These are phyloP conservation scores for Leptothorax acervorum DNA, from an alignment of 2,888 invertebrate genomes.

Conservation along the genomic window DNA sequence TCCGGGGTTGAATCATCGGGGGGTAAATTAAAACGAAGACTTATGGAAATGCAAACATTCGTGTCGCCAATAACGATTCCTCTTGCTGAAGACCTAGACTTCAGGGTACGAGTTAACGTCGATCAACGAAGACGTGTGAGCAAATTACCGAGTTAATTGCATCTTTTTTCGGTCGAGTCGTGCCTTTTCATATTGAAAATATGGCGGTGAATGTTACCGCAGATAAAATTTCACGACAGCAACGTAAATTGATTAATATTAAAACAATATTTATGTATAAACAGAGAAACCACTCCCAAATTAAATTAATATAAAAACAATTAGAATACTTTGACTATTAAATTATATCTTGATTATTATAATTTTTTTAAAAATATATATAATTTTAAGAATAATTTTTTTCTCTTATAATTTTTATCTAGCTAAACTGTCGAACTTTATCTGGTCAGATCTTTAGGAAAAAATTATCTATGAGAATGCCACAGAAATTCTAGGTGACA, in stretches of 20 bases:
- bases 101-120: slow-evolving; percentile 9
- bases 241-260: not conserved
- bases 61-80: slow-evolving; percentile 48
- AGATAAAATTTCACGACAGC: not conserved
- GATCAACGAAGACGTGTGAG: slow-evolving; percentile 30
- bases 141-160: slow-evolving; percentile 36
- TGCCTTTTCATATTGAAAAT: not conserved
- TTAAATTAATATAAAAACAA: not conserved
- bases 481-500: slow-evolving; percentile 28
- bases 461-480: slow-evolving; percentile 6
- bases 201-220: not conserved
- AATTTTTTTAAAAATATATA: not conserved
- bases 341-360: not conserved
- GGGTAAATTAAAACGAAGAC: slow-evolving; percentile 80
- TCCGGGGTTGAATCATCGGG: slow-evolving; percentile 71
- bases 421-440: not conserved
- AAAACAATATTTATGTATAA: not conserved
- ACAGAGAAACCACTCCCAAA: too few species aligned
- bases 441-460: not conserved
- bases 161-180: not conserved
- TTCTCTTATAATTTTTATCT: not conserved
- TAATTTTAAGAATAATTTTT: slow-evolving; percentile 18
- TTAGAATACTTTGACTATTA: not conserved
- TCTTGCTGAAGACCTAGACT: slow-evolving; percentile 35
- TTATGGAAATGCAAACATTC: slow-evolving; percentile 71